These are phyloP conservation scores for Drosophila pallidifrons DNA, from an alignment of 1,140 invertebrate species.

Conservation along the genomic window DNA sequence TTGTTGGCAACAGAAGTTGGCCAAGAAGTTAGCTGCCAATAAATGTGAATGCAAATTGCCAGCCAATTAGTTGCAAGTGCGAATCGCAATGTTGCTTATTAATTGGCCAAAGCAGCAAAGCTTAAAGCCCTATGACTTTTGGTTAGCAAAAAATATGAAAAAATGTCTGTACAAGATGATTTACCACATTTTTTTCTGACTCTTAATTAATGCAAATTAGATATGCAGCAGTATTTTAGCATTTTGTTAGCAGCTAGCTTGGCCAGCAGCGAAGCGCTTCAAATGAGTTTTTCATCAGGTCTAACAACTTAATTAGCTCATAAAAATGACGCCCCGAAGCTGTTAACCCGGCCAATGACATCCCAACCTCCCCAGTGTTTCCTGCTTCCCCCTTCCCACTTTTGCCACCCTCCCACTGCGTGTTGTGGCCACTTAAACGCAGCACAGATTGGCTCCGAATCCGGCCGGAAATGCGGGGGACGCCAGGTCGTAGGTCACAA, in stretches of 20 bases:
- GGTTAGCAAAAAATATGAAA: not conserved
- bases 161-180: conserved; percentile 4
- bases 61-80: conserved; percentile 61
- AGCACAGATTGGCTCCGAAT: conserved; percentile 78
- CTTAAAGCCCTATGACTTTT: conserved; percentile 2
- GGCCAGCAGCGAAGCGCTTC: conserved; percentile 24
- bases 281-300: conserved; percentile 82
- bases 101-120: conserved; percentile 33
- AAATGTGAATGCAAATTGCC: conserved; percentile 70
- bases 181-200: conserved; percentile 11
- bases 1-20: conserved; percentile 29
- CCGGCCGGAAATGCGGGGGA: conserved; percentile 63
- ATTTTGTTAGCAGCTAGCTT: conserved; percentile 5
- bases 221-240: conserved; percentile 58
- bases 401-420: conserved; percentile 36
- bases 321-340: conserved; percentile 77
- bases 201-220: conserved; percentile 81
- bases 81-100: conserved; percentile 43
- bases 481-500: conserved; percentile 75
- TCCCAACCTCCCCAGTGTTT: not conserved
- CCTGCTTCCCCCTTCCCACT: not conserved
- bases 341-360: conserved; percentile 60
- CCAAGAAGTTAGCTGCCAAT: conserved; percentile 60
- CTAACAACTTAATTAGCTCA: conserved; percentile 84
- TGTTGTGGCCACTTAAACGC: conserved; percentile 79